phyloP scores from a whole-genome alignment of 2,113 vertebrate genomes.

The Xenopus borealis region DNA sequence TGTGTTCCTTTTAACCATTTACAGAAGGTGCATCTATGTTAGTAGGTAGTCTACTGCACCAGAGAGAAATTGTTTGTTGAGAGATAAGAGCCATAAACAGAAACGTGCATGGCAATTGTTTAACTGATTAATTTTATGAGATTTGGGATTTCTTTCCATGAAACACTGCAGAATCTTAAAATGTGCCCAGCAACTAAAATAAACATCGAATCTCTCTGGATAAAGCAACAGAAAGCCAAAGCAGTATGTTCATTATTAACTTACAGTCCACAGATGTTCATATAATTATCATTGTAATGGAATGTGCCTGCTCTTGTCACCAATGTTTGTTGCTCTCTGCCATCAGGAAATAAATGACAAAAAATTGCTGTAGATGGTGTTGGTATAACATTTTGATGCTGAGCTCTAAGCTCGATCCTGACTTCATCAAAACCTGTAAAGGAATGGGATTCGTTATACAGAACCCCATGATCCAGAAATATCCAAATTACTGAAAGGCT shows the following conservation, averaged over 20 bases:
- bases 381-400: too few species aligned
- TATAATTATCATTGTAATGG: constrained; percentile 40
- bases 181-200: not conserved
- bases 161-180: constrained; percentile 4
- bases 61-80: not conserved
- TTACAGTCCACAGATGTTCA: constrained; percentile 17
- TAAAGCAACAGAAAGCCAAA: constrained; percentile 3
- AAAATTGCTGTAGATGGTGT: constrained; percentile 20
- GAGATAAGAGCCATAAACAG: not conserved
- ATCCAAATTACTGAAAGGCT: too few species aligned
- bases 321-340: constrained; percentile 2
- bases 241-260: constrained; percentile 31
- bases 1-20: not conserved
- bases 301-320: constrained; percentile 22
- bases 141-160: constrained; percentile 5
- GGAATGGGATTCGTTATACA: too few species aligned
- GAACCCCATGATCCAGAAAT: too few species aligned
- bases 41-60: not conserved
- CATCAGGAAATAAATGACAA: constrained; percentile 24
- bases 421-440: too few species aligned
- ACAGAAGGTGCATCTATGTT: too few species aligned
- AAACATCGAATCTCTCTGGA: constrained; percentile 20
- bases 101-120: constrained; percentile 22
- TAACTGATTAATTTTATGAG: constrained; percentile 23
- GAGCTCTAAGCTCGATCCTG: too few species aligned